Evolutionary conservation across 2,888 invertebrate species (phyloP).

Genomic region (Drosophila crucigera): DNA sequence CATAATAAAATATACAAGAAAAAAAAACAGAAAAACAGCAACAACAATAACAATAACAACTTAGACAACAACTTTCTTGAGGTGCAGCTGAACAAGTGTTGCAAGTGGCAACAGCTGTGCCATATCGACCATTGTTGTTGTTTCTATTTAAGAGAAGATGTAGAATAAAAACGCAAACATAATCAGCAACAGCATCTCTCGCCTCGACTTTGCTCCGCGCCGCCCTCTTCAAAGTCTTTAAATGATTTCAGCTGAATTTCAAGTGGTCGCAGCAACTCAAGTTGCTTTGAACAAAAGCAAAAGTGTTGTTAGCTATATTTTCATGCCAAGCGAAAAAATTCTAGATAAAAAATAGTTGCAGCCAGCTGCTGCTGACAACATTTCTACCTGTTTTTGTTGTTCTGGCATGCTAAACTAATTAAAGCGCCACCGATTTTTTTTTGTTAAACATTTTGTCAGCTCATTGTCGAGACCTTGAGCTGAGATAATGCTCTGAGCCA

Average conservation of each 20-base stretch:
- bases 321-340: slow-evolving; percentile 59
- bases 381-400: slow-evolving; percentile 26
- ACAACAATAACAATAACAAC: slow-evolving; percentile 42
- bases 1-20: slow-evolving; percentile 32
- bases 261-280: slow-evolving; percentile 14
- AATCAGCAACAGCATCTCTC: slow-evolving; percentile 34
- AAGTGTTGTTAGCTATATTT: slow-evolving; percentile 64
- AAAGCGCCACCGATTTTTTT: slow-evolving; percentile 50
- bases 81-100: slow-evolving; percentile 54
- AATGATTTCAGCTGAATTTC: slow-evolving; percentile 44
- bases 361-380: slow-evolving; percentile 61
- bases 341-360: slow-evolving; percentile 62
- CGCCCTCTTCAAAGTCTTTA: background rate
- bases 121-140: background rate
- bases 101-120: slow-evolving; percentile 56
- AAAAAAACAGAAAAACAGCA: slow-evolving; percentile 4
- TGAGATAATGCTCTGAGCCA: slow-evolving; percentile 13
- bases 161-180: slow-evolving; percentile 25
- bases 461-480: slow-evolving; percentile 43
- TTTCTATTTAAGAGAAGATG: slow-evolving; percentile 3
- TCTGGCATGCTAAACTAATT: slow-evolving; percentile 50
- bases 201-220: background rate
- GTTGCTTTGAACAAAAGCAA: slow-evolving; percentile 68
- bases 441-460: slow-evolving; percentile 57
- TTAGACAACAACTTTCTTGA: slow-evolving; percentile 47